A percentile compares a stretch with the other conserved stretches of the same genome.
phyloP scores from a whole-genome alignment of 1,140 invertebrate species.

The Cephus cinctus region DNA sequence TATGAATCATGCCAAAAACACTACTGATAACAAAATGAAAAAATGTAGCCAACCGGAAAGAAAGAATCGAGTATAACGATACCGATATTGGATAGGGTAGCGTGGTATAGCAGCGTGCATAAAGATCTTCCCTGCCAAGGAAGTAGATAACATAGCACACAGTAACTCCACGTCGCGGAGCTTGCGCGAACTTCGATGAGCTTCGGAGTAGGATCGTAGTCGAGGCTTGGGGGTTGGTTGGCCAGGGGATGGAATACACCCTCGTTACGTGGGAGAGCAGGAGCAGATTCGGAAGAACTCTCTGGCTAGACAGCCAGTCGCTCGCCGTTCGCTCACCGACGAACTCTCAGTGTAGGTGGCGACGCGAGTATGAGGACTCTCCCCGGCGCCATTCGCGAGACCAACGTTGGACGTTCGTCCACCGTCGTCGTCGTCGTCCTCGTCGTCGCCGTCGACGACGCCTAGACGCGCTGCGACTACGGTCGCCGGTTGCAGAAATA shows the following conservation, averaged over 20 bases:
- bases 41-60: background rate
- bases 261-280: no score
- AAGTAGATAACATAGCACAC: background rate
- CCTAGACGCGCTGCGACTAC: background rate
- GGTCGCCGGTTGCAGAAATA: background rate
- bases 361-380: background rate
- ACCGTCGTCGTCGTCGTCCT: background rate
- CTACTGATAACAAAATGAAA: background rate
- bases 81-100: background rate
- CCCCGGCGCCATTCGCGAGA: slow-evolving; percentile 10
- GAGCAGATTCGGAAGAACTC: slow-evolving; percentile 42
- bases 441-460: background rate
- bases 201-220: slow-evolving; percentile 11
- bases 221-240: slow-evolving; percentile 14
- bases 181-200: slow-evolving; percentile 24
- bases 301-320: slow-evolving; percentile 49
- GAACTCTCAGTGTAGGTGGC: slow-evolving; percentile 23
- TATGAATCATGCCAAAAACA: background rate
- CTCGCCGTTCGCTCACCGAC: slow-evolving; percentile 52
- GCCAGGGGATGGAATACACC: slow-evolving; percentile 15
- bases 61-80: background rate
- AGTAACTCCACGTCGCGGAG: slow-evolving; percentile 12
- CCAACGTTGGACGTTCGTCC: background rate
- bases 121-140: background rate
- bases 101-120: background rate